These are phyloP conservation scores for Coptodon bakossiorum DNA, from an alignment of 2,113 vertebrate species.

Conservation along the genomic window DNA sequence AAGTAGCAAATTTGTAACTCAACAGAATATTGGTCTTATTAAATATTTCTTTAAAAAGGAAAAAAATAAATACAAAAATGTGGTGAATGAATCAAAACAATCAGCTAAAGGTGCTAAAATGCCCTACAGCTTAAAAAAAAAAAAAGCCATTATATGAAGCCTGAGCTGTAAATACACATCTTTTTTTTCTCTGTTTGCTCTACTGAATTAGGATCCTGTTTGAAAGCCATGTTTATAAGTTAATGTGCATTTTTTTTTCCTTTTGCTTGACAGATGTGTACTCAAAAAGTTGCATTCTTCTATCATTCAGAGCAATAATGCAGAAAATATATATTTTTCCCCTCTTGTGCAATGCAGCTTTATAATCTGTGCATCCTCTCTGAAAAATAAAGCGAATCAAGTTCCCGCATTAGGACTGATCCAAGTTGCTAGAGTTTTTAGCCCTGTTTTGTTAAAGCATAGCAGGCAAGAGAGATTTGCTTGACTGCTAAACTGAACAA, in stretches of 20 bases:
- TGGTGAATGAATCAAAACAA: not conserved
- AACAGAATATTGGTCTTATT: not conserved
- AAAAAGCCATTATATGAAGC: not conserved
- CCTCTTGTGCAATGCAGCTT: not conserved
- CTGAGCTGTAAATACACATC: not conserved
- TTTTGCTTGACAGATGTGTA: not conserved
- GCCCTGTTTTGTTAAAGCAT: constrained; percentile 5
- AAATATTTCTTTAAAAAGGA: not conserved
- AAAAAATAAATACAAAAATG: not conserved
- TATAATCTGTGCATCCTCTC: not conserved
- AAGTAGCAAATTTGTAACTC: not conserved
- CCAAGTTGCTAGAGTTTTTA: not conserved
- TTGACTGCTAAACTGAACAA: constrained; percentile 23
- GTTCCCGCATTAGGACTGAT: constrained; percentile 26
- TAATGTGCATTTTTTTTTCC: not conserved
- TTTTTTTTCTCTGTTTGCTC: not conserved
- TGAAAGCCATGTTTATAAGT: not conserved
- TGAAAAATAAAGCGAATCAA: not conserved
- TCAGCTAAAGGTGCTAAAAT: not conserved
- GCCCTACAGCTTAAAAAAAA: not conserved
- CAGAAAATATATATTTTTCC: not conserved
- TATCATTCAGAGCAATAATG: not conserved
- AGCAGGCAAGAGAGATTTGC: constrained; percentile 27
- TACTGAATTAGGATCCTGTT: not conserved
- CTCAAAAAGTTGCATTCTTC: not conserved